These are phyloP conservation scores for Prenolepis imparis DNA, from an alignment of 2,888 invertebrate species.

Conservation along the genomic window DNA sequence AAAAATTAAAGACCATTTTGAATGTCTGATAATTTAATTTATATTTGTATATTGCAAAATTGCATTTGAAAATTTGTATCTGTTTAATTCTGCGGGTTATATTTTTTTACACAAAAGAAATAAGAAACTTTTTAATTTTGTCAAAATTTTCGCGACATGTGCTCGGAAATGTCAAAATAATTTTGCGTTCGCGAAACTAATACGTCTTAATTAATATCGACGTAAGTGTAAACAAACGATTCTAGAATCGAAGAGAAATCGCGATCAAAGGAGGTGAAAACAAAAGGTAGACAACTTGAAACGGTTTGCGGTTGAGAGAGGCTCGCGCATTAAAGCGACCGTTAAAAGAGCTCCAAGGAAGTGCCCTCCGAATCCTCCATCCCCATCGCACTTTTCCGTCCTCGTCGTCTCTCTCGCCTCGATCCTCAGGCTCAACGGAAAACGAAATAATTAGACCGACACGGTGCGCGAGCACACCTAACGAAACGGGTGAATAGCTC, in stretches of 20 bases:
- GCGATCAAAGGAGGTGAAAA: constrained; percentile 25
- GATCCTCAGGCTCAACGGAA: constrained; percentile 21
- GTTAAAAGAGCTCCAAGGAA: constrained; percentile 28
- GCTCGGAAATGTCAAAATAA: neutral
- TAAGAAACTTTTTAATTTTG: neutral
- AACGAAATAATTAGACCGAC: constrained; percentile 71
- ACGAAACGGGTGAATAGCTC: constrained; percentile 70
- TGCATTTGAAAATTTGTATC: neutral
- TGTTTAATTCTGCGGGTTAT: neutral
- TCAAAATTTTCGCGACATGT: neutral
- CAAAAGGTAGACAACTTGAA: constrained; percentile 24
- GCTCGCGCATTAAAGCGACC: constrained; percentile 13
- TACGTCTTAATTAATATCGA: constrained; percentile 17
- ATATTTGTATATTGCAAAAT: neutral
- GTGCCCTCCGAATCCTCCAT: neutral
- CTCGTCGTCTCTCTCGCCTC: neutral
- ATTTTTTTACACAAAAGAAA: neutral
- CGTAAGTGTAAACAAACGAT: constrained; percentile 20
- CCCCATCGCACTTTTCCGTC: constrained; percentile 13
- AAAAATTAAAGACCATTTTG: neutral
- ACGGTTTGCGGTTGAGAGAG: constrained; percentile 31
- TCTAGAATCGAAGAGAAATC: neutral
- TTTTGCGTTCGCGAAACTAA: neutral
- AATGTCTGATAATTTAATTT: neutral
- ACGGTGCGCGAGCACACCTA: constrained; percentile 32